A percentile compares a stretch with the other conserved stretches of the same genome.
phyloP scores from a whole-genome alignment of 2,113 vertebrate species.

The Sialia sialis region DNA sequence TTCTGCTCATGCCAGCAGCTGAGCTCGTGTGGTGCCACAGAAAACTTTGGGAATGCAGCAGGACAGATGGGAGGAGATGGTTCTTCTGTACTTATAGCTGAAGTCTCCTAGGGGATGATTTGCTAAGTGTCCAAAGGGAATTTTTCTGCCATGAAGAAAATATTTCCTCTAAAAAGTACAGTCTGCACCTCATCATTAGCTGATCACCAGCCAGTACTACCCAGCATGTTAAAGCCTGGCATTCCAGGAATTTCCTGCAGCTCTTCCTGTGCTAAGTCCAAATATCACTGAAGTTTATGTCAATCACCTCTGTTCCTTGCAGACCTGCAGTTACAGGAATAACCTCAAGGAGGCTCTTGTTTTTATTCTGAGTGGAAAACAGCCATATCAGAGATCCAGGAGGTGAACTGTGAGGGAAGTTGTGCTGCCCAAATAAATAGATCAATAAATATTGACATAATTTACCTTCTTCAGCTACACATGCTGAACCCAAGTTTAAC shows the following conservation, averaged over 20 bases:
- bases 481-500: not conserved
- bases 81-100: not conserved
- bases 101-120: not conserved
- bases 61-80: not conserved
- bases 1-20: not conserved
- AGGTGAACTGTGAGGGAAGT: not conserved
- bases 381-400: not conserved
- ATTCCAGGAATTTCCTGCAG: not conserved
- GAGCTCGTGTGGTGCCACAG: not conserved
- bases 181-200: not conserved
- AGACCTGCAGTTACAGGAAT: not conserved
- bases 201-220: not conserved
- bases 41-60: not conserved
- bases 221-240: not conserved
- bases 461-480: not conserved
- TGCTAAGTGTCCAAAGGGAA: not conserved
- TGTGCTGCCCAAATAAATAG: not conserved
- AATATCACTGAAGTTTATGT: not conserved
- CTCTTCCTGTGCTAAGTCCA: not conserved
- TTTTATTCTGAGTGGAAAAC: not conserved
- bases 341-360: not conserved
- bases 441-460: not conserved
- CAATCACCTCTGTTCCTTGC: not conserved
- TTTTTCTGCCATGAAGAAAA: not conserved
- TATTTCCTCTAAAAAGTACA: not conserved